Percentiles rank a stretch among this genome's conserved stretches.
These are phyloP conservation scores for Platerodrilus igneus DNA, from an alignment of 2,888 invertebrate species.

Conservation along the genomic window DNA sequence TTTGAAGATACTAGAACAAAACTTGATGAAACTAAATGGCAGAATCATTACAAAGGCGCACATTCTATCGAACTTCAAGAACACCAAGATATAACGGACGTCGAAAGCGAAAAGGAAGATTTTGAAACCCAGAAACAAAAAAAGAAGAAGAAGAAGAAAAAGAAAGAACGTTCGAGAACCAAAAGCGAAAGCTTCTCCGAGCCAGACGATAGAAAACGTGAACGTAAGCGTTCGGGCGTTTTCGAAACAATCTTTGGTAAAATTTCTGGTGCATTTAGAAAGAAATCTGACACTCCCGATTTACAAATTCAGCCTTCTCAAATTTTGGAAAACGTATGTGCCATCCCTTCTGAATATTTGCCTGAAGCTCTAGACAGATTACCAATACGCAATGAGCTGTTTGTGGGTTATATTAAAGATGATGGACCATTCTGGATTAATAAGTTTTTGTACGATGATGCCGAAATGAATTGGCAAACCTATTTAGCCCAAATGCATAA, in stretches of 20 bases:
- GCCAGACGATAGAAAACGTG: slow-evolving; percentile 10
- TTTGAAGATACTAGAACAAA: too few species aligned
- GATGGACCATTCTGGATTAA: slow-evolving; percentile 59
- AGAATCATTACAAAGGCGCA: too few species aligned
- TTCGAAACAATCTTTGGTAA: slow-evolving; percentile 36
- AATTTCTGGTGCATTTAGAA: slow-evolving; percentile 33
- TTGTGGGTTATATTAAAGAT: slow-evolving; percentile 37
- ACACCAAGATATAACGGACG: background rate
- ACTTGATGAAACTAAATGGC: too few species aligned
- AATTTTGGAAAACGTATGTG: slow-evolving; percentile 7
- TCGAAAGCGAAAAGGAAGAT: background rate
- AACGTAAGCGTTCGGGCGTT: slow-evolving; percentile 33
- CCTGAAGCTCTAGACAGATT: background rate
- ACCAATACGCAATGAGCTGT: slow-evolving; percentile 29
- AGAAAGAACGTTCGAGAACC: slow-evolving; percentile 3
- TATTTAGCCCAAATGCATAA: slow-evolving; percentile 50
- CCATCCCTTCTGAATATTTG: slow-evolving; percentile 5
- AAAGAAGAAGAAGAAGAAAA: slow-evolving; percentile 17
- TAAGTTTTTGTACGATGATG: slow-evolving; percentile 60
- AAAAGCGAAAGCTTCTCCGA: slow-evolving; percentile 11
- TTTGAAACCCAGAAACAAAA: slow-evolving; percentile 3
- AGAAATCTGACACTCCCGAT: slow-evolving; percentile 12
- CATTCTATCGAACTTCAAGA: background rate
- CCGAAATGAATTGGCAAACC: slow-evolving; percentile 60
- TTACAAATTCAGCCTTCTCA: too few species aligned